phyloP scores from a whole-genome alignment of 2,888 invertebrate species.

The Aleiodes leptofemur region DNA sequence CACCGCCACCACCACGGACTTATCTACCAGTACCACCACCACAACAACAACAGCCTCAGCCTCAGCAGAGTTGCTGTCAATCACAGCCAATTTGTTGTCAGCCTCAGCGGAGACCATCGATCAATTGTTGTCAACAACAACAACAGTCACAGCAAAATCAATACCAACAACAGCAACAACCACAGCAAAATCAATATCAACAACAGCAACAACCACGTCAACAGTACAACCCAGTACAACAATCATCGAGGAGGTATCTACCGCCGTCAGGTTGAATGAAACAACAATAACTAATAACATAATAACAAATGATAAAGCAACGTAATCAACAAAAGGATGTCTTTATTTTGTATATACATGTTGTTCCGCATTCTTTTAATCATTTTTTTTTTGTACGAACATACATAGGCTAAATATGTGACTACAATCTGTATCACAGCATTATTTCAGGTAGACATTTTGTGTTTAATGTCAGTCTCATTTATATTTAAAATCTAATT shows the following conservation, averaged over 20 bases:
- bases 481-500: conserved; percentile 59
- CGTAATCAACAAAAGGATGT: conserved; percentile 19
- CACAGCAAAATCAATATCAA: not conserved
- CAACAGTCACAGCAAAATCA: conserved; percentile 11
- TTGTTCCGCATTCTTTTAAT: conserved; percentile 35
- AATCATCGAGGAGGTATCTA: conserved; percentile 46
- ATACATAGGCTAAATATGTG: conserved; percentile 64
- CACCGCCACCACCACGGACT: conserved; percentile 38
- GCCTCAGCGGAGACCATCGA: conserved; percentile 24
- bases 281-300: conserved; percentile 19
- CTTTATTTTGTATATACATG: conserved; percentile 39
- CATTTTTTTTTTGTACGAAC: conserved; percentile 51
- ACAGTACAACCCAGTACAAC: conserved; percentile 37
- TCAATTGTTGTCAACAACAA: conserved; percentile 14
- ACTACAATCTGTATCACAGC: conserved; percentile 73
- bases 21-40: conserved; percentile 50
- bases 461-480: conserved; percentile 67
- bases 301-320: conserved; percentile 15
- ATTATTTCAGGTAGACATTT: conserved; percentile 71
- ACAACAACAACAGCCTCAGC: not conserved
- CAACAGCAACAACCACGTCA: not conserved
- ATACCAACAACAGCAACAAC: conserved; percentile 18
- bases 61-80: too few species aligned
- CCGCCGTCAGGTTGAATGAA: conserved; percentile 50
- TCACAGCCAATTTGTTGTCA: conserved; percentile 25